Conservation (phyloP, 2,797 vertebrate species). For the Ibycter americanus region DNA sequence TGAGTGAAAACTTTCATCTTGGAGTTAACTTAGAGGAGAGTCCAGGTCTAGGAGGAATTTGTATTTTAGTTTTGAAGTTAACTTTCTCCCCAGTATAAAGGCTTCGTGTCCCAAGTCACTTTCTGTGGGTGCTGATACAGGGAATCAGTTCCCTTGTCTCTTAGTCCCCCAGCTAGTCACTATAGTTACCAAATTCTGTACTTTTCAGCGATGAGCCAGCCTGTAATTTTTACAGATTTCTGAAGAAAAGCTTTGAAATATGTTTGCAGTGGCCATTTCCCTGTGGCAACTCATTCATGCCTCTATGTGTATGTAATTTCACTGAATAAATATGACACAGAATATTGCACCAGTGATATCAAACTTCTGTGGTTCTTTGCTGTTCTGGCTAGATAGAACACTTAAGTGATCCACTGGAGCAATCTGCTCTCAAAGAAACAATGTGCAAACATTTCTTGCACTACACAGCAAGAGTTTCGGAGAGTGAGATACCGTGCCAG, state of each 20-base stretch:
- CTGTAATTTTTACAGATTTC: not conserved
- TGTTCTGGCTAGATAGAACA: not conserved
- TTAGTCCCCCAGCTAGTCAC: not conserved
- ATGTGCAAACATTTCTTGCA: not conserved
- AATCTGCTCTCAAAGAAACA: not conserved
- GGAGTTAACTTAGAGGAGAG: not conserved
- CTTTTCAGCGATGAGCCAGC: not conserved
- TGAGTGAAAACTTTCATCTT: not conserved
- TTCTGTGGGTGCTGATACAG: not conserved
- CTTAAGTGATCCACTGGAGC: not conserved
- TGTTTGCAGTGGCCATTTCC: not conserved
- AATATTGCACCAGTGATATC: not conserved
- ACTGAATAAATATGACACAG: not conserved
- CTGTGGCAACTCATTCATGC: not conserved
- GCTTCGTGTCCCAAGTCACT: not conserved
- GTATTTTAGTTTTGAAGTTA: not conserved
- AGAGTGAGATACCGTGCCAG: not conserved
- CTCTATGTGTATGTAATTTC: not conserved
- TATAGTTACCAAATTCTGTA: not conserved
- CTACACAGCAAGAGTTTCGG: not conserved
- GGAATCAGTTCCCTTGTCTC: not conserved
- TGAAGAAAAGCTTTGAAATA: not conserved
- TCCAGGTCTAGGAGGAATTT: not conserved
- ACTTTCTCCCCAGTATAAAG: not conserved
- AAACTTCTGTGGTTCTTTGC: not conserved